Evolutionary conservation across 2,888 invertebrate species (phyloP).

Genomic region (Macrophya annulata): DNA sequence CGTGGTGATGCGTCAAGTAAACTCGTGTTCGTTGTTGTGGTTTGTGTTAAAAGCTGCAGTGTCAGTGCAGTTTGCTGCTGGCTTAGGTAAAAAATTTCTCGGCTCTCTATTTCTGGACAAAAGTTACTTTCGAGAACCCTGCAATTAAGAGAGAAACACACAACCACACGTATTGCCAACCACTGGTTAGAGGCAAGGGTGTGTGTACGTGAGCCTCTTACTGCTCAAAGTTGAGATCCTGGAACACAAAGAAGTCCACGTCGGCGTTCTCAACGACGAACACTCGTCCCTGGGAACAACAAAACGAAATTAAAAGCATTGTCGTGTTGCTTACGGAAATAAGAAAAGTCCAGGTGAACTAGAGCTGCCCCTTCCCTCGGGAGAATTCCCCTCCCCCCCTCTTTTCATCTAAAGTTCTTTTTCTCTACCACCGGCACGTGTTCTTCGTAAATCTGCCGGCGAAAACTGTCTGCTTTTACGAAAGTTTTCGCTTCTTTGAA

Average conservation of each 20-base stretch:
- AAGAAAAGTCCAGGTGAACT: conserved; percentile 71
- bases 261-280: conserved; percentile 37
- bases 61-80: conserved; percentile 1
- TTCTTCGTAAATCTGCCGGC: conserved; percentile 47
- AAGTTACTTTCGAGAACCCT: conserved; percentile 28
- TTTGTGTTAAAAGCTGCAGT: neutral
- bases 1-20: neutral
- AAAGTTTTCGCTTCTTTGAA: conserved; percentile 40
- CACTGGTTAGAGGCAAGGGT: neutral
- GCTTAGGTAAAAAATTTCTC: neutral
- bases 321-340: conserved; percentile 74
- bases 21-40: neutral
- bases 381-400: conserved; percentile 54
- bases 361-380: conserved; percentile 55
- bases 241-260: conserved; percentile 42
- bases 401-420: conserved; percentile 28
- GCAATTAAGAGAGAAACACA: conserved; percentile 32
- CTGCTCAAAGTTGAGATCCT: conserved; percentile 41
- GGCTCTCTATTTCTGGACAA: conserved; percentile 3
- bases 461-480: conserved; percentile 30
- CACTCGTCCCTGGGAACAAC: conserved; percentile 56
- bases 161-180: conserved; percentile 21
- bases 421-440: conserved; percentile 36
- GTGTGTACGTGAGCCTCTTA: conserved; percentile 29
- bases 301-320: conserved; percentile 77